Percentiles rank a stretch among this genome's conserved stretches.
Conservation (phyloP, 2,113 vertebrate genomes). For the Sterrhoptilus dennistouni region DNA sequence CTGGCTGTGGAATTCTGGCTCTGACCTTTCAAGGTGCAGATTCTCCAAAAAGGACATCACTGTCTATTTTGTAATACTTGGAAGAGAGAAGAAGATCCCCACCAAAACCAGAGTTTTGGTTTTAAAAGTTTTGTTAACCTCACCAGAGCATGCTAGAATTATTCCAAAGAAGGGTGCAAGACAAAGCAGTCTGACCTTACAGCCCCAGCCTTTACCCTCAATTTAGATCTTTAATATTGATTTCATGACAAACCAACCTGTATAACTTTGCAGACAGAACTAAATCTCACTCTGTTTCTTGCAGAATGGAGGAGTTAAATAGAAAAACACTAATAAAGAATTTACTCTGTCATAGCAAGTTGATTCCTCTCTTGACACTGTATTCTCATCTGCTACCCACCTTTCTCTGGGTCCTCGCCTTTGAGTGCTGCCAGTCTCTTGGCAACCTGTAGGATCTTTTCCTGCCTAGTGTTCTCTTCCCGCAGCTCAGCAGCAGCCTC, state of each 20-base stretch:
- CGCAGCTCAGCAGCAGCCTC: conserved; percentile 84
- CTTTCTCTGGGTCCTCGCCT: conserved; percentile 87
- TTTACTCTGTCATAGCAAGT: not conserved
- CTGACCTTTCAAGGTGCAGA: not conserved
- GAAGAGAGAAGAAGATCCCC: not conserved
- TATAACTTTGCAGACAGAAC: not conserved
- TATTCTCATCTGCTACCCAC: conserved; percentile 58
- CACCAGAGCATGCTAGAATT: not conserved
- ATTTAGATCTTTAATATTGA: not conserved
- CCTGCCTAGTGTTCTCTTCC: conserved; percentile 81
- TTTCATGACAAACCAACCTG: not conserved
- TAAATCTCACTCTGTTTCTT: not conserved
- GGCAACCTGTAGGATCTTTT: conserved; percentile 84
- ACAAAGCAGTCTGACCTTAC: not conserved
- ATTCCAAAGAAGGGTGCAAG: not conserved
- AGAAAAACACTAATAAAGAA: not conserved
- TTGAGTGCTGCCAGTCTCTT: conserved; percentile 85
- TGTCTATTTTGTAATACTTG: not conserved
- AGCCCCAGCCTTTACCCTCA: not conserved
- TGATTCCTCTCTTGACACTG: not conserved
- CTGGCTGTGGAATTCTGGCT: not conserved
- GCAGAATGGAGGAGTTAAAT: not conserved
- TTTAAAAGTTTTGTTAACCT: not conserved
- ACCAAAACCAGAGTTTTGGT: not conserved
- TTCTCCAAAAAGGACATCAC: not conserved